Conservation (phyloP, 2,888 invertebrate species). For the Busseola fusca region DNA sequence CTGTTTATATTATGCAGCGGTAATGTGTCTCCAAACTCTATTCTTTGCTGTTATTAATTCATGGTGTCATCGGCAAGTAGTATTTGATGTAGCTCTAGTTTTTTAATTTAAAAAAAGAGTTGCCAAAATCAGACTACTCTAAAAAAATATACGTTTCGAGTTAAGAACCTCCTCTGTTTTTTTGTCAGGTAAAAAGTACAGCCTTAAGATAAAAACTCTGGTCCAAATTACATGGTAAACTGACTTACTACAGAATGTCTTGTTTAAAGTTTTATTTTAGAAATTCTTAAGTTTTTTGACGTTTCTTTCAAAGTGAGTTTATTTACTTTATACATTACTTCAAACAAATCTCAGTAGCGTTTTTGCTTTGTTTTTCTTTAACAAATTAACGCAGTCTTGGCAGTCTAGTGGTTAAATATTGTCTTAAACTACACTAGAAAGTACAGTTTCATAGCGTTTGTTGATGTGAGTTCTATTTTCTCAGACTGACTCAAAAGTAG, state of each 20-base stretch:
- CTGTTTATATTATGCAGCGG: neutral
- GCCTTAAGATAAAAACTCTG: neutral
- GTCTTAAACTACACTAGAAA: slow-evolving; percentile 30
- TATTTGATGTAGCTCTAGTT: neutral
- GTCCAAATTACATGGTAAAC: slow-evolving; percentile 1
- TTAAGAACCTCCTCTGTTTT: too few relatives aligned
- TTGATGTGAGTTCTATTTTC: slow-evolving; percentile 13
- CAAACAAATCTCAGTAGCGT: slow-evolving; percentile 26
- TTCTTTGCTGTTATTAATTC: neutral
- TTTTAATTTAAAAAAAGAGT: too few relatives aligned
- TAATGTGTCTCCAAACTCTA: neutral
- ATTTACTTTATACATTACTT: neutral
- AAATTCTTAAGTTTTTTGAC: slow-evolving; percentile 18
- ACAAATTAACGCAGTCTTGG: slow-evolving; percentile 38
- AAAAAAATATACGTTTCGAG: too few relatives aligned
- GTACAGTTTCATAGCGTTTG: slow-evolving; percentile 6
- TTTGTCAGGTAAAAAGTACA: neutral
- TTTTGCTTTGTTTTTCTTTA: slow-evolving; percentile 37
- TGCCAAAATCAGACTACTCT: too few relatives aligned
- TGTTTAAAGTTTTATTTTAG: slow-evolving; percentile 6
- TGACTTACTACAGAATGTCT: neutral
- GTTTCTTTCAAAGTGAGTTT: slow-evolving; percentile 11
- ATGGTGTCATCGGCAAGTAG: neutral
- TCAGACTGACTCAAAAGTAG: slow-evolving; percentile 1
- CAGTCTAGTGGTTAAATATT: slow-evolving; percentile 28